Conservation (phyloP, 2,113 vertebrate species). For the Dromiciops gliroides region DNA sequence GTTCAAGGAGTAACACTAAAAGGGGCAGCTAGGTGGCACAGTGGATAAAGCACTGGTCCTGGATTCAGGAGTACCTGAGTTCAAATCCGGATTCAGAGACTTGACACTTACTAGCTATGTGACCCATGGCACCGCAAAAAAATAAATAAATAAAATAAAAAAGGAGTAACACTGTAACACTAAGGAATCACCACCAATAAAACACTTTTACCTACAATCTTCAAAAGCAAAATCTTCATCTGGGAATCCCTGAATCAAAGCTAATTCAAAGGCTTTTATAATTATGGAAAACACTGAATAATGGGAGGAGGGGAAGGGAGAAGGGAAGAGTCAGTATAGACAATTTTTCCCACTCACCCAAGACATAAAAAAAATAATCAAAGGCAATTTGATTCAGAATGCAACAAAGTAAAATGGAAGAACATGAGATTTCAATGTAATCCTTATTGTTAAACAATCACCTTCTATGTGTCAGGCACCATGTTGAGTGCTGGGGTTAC, state of each 20-base stretch:
- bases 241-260: rapidly evolving
- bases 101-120: too few species aligned
- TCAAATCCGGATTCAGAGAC: too few species aligned
- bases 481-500: too few species aligned
- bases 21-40: too few species aligned
- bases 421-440: background rate
- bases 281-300: background rate
- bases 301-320: background rate
- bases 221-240: background rate
- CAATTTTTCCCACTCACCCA: background rate
- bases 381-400: background rate
- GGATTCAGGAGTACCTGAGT: too few species aligned
- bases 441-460: background rate
- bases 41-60: too few species aligned
- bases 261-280: background rate
- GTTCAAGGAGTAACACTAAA: background rate
- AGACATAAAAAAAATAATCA: background rate
- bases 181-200: background rate
- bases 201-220: background rate
- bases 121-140: too few species aligned
- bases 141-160: too few species aligned
- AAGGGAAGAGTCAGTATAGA: background rate
- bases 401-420: too few species aligned
- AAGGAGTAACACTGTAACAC: background rate
- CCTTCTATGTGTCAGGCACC: background rate